Evolutionary conservation across 1,140 invertebrate species (phyloP), one percentile per base, ranked within the genome.

Genomic region (Papilio helenus): DNA sequence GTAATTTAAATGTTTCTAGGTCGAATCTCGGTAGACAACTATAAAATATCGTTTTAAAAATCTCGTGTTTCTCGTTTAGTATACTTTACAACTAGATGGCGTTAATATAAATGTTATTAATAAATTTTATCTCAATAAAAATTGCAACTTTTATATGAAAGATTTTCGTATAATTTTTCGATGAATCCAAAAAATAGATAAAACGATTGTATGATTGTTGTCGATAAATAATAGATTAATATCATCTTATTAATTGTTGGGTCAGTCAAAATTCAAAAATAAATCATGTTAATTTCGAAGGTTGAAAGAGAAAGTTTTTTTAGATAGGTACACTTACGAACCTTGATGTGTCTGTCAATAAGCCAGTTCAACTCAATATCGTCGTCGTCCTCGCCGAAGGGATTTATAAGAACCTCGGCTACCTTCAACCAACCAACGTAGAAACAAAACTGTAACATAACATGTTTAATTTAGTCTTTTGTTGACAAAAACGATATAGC

Each of bases 371-470:
- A 90, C 93, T 99, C 98, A 87, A 98, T 98, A 90, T 99, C 98
- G 88, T 99, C 98, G 87, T 99, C 98, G 89, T 99, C 98, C 95
- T 99, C 98, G 10, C 98, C 98, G 88, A 99, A 99, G 3, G 98
- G 98, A 95, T 98, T 98, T 79, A 98, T 98, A 77, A 98, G 95
- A 4, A 98, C 97, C 92, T 98, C 98, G 16, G 98, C 98, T 20
- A 99, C 98, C 96, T 99, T 99, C 42, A 99, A 93, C 98, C 98
- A 99, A 23, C 99, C 98, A 86, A 99, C 97, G 95, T 99, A 99
- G 94, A 99, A 99, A 90, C 98, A 98, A 92, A 99, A 99, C 97
- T 98, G 95, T 72, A 96, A 96, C 92, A 85, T 88, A 61, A 85
- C 26, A 65, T 23, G 26, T 29, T 16, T 68, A 16, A 4, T 68